Evolutionary conservation across 2,888 invertebrate genomes (phyloP), one percentile per base, ranked within the genome.

Genomic region (Kryphioiulus occultus): DNA sequence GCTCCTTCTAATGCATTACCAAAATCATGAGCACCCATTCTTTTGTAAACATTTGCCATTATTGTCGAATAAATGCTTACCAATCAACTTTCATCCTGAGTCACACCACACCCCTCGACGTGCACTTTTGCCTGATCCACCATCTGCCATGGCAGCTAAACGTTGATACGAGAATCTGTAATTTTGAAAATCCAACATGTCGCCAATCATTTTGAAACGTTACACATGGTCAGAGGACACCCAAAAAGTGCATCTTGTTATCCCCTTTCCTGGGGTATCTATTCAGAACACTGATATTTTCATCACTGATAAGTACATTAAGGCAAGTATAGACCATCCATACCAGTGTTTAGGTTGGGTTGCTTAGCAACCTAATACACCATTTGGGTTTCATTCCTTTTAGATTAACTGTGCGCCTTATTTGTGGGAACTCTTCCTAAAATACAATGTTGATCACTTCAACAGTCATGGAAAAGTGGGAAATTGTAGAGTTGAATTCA

Each of bases 221-320:
- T 95, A 93, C 90, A 94, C 93, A 59, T 97, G 96, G 96, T 94
- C 94, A 68, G 96, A 97, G 93, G 95, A 95, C 0, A 92, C 93
- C 19, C 93, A 93, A 68, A 92, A 92, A 59, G 90, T 96, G 12
- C 93, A 94, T 88, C 93, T 97, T 88, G 93, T 93, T 89, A 94
- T 96, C 42, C 95, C 95, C 22, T n/a, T 88, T 53, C 85, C 85
- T n/a, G 87, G 87, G 9, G 59, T 68, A 35, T n/a, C 85, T 17
- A n/a, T 39, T 19, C 17, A 17, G 17, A 87, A 87, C 22, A 32
- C 68, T 12, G 85, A 87, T 39, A 47, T 85, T 26, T 85, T 85
- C 17, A 17, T 87, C 17, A 87, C 85, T 7, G 87, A 87, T 35
- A 68, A 47, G 35, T 87, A 87, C 39, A 68, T 87, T 5, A 87